Evolutionary conservation across 2,797 vertebrate genomes (phyloP), one percentile per base, ranked within the genome.

Genomic region (Philypnodon macrostomus): DNA sequence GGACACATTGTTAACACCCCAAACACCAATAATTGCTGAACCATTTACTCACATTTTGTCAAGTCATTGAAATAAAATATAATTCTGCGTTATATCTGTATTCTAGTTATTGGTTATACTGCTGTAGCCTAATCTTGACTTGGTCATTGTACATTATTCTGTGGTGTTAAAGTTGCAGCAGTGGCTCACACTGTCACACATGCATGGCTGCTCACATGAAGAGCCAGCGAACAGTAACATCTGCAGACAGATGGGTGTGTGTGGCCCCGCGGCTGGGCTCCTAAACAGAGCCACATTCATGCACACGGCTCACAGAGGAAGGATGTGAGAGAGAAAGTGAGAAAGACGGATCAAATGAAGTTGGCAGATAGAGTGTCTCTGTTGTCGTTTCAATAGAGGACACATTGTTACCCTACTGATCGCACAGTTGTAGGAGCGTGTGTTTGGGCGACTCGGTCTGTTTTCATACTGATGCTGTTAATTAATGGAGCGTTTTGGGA

Each of bases 211-310:
- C 56, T 57, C 39, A 41, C n/a, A 41, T 24, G 47, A 29, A 45
- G 64, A 68, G 61, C 55, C 60, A 63, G 56, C 53, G 56, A 73
- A 73, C 63, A 73, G 74, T 73, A 84, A 87, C 78, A 85, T 85
- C 80, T 81, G 77, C 83, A 85, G 82, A 83, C 83, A 87, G 83
- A 87, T 86, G 87, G 83, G 88, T 80, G 83, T 84, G 85, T 84
- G 80, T 75, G 49, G 76, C 77, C 81, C 81, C 45, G 71, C 70
- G 83, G 73, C 82, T 53, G 76, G 57, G 60, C 72, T 77, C 73
- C 53, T 63, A 79, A 80, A 89, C 88, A 90, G 87, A 88, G 87
- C 72, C 68, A 77, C 86, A 89, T 89, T 90, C 87, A 89, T 89
- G 51, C 37, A 45, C 58, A 66, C 67, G 77, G 67, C 72, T 41